Percentiles rank a stretch among this genome's conserved stretches.
These are phyloP conservation scores for Lithobates pipiens DNA, from an alignment of 2,797 vertebrate species.

Conservation along the genomic window DNA sequence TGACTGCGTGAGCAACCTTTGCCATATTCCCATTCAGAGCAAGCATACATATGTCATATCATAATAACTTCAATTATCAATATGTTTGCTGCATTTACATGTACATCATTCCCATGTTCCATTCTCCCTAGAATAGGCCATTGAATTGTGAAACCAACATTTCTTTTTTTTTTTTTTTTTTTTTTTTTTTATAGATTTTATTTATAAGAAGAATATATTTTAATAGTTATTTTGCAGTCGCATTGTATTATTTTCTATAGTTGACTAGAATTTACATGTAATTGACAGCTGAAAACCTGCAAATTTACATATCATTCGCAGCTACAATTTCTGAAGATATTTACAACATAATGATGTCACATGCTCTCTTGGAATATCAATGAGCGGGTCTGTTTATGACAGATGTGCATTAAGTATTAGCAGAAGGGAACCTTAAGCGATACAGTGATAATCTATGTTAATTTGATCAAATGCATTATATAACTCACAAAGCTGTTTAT, in stretches of 20 bases:
- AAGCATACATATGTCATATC: neutral
- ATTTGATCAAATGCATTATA: neutral
- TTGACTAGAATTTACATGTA: constrained; percentile 8
- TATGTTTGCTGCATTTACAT: neutral
- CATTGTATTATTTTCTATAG: neutral
- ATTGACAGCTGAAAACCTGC: constrained; percentile 29
- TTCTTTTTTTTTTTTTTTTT: constrained; percentile 12
- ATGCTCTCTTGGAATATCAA: constrained; percentile 11
- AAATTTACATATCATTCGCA: constrained; percentile 8
- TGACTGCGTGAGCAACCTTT: neutral
- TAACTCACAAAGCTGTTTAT: neutral
- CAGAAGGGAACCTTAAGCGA: constrained; percentile 19
- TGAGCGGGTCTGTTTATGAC: constrained; percentile 7
- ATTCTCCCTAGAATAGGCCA: neutral
- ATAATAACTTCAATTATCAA: neutral
- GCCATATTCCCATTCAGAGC: neutral
- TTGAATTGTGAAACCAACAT: neutral
- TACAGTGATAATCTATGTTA: neutral
- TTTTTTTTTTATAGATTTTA: constrained; percentile 35
- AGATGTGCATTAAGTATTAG: neutral
- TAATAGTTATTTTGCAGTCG: constrained; percentile 1
- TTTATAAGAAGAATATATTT: constrained; percentile 3
- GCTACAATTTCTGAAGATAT: constrained; percentile 1
- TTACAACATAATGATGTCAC: constrained; percentile 26
- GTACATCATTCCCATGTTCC: neutral